Evolutionary conservation across 2,888 invertebrate species (phyloP), one percentile per base, ranked within the genome.

Genomic region (Eledone cirrhosa): DNA sequence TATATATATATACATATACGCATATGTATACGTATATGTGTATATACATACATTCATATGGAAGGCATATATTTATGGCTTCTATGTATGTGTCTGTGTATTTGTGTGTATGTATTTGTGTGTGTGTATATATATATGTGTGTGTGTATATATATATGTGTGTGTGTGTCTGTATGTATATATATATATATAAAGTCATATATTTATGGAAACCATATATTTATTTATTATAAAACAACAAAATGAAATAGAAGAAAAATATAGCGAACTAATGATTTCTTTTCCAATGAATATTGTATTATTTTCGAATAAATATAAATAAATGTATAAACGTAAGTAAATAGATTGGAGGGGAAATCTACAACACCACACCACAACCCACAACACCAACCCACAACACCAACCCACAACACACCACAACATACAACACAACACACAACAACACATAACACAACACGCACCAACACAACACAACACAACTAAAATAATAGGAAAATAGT

Each of bases 31-130:
- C 27, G 27, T 63, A 63, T 63, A 63, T 63, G 27, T 63, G 7
- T 63, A 63, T 63, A n/a, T 63, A 65, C 29, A 65, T 65, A 65
- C 29, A 65, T 65, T 27, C 2, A 65, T n/a, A n/a, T n/a, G n/a
- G n/a, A n/a, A n/a, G n/a, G n/a, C n/a, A n/a, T n/a, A n/a, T n/a
- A n/a, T n/a, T n/a, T n/a, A n/a, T n/a, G n/a, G n/a, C n/a, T n/a
- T n/a, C n/a, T n/a, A n/a, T n/a, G n/a, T n/a, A n/a, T n/a, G n/a
- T n/a, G n/a, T n/a, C n/a, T 65, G 13, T 65, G 29, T n/a, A 65
- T n/a, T 16, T 65, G 14, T n/a, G 14, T n/a, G 13, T 1, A n/a
- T n/a, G 19, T 14, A 65, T 65, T 16, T 22, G 19, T 65, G 13
- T 65, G 19, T 59, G 2, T 59, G 24, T 59, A 59, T 59, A 59